Conservation (phyloP, 2,113 vertebrate species). For the Ceyx cyanopectus region DNA sequence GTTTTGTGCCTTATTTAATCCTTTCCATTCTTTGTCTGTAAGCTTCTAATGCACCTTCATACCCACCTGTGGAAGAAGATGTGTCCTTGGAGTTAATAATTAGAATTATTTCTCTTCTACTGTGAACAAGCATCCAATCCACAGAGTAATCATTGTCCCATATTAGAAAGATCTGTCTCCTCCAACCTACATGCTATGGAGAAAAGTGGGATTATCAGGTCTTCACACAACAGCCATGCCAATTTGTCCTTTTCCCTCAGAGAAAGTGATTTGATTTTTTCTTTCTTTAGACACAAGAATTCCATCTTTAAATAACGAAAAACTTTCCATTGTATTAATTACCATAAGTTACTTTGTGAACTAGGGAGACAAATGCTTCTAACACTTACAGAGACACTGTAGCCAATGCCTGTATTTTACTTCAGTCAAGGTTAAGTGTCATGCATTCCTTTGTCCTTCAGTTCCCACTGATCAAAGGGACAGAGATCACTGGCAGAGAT, state of each 20-base stretch:
- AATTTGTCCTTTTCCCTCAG: neutral
- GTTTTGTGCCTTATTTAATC: neutral
- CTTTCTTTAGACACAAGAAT: neutral
- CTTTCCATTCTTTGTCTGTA: neutral
- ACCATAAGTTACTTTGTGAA: neutral
- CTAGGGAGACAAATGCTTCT: neutral
- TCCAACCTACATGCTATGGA: neutral
- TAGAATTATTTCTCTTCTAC: neutral
- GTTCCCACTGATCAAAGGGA: neutral
- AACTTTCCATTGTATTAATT: neutral
- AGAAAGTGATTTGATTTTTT: neutral
- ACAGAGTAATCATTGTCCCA: neutral
- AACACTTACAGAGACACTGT: neutral
- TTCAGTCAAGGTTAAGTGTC: constrained; percentile 6
- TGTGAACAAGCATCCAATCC: neutral
- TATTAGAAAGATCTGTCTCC: neutral
- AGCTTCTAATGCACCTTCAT: neutral
- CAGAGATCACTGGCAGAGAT: neutral
- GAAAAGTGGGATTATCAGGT: neutral
- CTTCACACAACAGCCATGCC: neutral
- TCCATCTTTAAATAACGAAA: neutral
- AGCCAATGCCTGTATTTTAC: neutral
- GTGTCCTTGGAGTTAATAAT: constrained; percentile 15
- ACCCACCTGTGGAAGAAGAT: neutral
- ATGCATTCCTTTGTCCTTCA: neutral